phyloP scores from a whole-genome alignment of 2,888 invertebrate genomes.

The Amphipyra tragopoginis region DNA sequence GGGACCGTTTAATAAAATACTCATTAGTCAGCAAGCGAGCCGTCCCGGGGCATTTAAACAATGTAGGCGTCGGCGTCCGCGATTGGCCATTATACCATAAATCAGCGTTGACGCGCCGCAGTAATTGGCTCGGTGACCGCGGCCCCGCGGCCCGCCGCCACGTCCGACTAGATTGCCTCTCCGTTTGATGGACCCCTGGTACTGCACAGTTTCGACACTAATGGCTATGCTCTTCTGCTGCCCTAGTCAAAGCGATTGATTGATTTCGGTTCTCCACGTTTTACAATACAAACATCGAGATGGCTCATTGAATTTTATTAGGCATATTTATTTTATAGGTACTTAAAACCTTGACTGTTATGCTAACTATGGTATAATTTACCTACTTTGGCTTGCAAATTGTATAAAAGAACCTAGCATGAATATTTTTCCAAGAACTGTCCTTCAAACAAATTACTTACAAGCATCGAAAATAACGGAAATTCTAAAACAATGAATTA shows the following conservation, averaged over 20 bases:
- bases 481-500: conserved; percentile 49
- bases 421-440: conserved; percentile 18
- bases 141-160: conserved; percentile 51
- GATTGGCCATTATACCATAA: conserved; percentile 84
- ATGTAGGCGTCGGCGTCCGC: conserved; percentile 83
- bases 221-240: conserved; percentile 53
- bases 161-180: conserved; percentile 70
- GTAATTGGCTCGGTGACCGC: conserved; percentile 78
- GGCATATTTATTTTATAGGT: background rate
- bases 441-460: conserved; percentile 35
- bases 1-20: conserved; percentile 50
- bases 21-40: conserved; percentile 56
- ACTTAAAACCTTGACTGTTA: background rate
- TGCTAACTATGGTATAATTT: too few relatives aligned
- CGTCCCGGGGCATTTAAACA: conserved; percentile 78
- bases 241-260: conserved; percentile 44
- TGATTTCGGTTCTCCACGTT: conserved; percentile 38
- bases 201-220: conserved; percentile 67
- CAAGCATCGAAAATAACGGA: conserved; percentile 31
- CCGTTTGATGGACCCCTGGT: conserved; percentile 77
- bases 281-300: conserved; percentile 3
- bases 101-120: conserved; percentile 84
- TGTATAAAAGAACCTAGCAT: background rate
- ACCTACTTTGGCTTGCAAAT: background rate
- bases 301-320: background rate